phyloP scores from a whole-genome alignment of 2,113 vertebrate species.

The Columba janthina region DNA sequence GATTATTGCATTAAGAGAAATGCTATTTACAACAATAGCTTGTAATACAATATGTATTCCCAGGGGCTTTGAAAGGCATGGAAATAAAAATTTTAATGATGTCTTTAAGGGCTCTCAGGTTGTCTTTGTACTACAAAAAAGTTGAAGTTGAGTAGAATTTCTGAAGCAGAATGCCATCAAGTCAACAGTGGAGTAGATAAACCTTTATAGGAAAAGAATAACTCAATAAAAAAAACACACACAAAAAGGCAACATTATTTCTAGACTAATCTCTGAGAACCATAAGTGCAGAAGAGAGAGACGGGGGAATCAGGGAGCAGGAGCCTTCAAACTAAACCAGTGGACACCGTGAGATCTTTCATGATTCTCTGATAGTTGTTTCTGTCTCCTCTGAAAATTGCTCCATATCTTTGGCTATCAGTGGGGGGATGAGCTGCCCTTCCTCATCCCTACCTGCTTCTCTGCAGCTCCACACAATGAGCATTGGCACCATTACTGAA shows the following conservation, averaged over 20 bases:
- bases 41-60: background rate
- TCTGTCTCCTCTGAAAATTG: background rate
- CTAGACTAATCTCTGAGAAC: background rate
- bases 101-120: background rate
- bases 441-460: background rate
- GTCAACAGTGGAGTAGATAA: conserved; percentile 1
- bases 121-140: background rate
- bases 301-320: accelerated
- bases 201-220: background rate
- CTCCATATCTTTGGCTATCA: accelerated
- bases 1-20: conserved; percentile 42
- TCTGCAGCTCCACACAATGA: accelerated
- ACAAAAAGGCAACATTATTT: accelerated
- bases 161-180: background rate
- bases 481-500: background rate
- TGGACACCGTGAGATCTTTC: accelerated
- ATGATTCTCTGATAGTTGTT: background rate
- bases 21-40: conserved; percentile 28
- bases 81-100: conserved; percentile 3
- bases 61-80: background rate
- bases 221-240: background rate
- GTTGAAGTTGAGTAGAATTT: background rate
- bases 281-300: background rate
- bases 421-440: background rate
- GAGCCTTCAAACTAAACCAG: background rate